Conservation (phyloP, 53 echinoderm and acorn worm species). For the Patiria pectinifera region DNA sequence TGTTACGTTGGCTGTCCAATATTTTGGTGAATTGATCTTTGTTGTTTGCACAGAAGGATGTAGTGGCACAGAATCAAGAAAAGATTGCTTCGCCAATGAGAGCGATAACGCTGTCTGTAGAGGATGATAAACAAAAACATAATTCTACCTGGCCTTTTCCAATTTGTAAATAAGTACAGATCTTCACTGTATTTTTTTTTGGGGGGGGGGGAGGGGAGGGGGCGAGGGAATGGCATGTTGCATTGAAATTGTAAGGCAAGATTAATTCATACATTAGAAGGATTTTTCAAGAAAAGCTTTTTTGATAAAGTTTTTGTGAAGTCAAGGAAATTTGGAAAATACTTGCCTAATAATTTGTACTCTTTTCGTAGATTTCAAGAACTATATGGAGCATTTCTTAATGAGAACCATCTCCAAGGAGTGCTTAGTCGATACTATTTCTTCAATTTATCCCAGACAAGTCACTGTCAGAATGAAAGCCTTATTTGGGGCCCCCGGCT, state of each 20-base stretch:
- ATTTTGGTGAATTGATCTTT: not conserved
- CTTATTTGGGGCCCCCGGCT: not conserved
- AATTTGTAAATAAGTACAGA: not conserved
- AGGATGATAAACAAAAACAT: slow-evolving; percentile 65
- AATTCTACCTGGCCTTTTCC: slow-evolving; percentile 70
- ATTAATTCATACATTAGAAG: no score
- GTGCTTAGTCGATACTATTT: no score
- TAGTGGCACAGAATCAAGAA: not conserved
- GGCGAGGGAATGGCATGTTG: no score
- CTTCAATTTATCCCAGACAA: not conserved
- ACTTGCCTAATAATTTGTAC: no score
- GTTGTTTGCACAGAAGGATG: slow-evolving; percentile 26
- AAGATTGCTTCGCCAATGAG: not conserved
- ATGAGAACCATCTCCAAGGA: no score
- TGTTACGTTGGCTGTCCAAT: not conserved
- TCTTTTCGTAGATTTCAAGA: no score
- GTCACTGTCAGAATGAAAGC: not conserved
- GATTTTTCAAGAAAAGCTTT: no score
- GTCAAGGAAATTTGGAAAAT: no score
- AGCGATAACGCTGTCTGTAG: not conserved
- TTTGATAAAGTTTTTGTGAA: no score
- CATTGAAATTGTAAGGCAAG: no score
- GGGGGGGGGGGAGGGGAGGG: no score
- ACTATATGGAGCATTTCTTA: no score
- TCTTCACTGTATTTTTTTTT: not conserved